A percentile compares a stretch with the other conserved stretches of the same genome.
Evolutionary conservation across 1,140 invertebrate genomes (phyloP).

Genomic region (Tribolium castaneum): DNA sequence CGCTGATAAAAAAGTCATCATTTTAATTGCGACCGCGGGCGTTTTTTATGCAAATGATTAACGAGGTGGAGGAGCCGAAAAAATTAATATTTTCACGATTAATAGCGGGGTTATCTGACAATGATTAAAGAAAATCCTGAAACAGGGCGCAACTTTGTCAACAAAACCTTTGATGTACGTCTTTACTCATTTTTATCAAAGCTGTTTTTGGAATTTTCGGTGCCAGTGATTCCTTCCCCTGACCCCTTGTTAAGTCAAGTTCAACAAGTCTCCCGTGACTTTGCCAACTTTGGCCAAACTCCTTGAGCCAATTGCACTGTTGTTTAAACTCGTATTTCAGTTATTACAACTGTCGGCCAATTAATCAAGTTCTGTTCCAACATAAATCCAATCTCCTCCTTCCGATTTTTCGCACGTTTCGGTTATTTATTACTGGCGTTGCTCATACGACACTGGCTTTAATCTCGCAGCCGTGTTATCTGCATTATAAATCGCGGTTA

Average conservation of each 20-base stretch:
- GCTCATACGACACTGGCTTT: not conserved
- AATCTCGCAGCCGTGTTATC: not conserved
- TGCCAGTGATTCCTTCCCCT: not conserved
- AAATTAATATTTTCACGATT: not conserved
- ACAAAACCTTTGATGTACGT: not conserved
- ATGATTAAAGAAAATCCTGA: not conserved
- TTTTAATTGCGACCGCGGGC: constrained; percentile 10
- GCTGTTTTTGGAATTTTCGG: not conserved
- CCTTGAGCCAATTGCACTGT: not conserved
- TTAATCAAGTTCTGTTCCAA: not conserved
- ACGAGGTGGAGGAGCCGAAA: not conserved
- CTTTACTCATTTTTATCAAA: not conserved
- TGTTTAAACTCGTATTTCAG: not conserved
- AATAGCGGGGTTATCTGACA: constrained; percentile 1
- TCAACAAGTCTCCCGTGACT: not conserved
- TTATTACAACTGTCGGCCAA: not conserved
- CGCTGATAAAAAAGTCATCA: constrained; percentile 15
- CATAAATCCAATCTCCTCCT: not conserved
- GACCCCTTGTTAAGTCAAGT: not conserved
- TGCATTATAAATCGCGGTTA: not conserved
- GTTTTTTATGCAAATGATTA: constrained; percentile 12
- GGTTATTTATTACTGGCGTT: not conserved
- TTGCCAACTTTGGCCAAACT: not conserved
- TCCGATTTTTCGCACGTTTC: not conserved
- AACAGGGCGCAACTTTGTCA: not conserved